phyloP scores from a whole-genome alignment of 2,888 invertebrate genomes.

The Pterobdella sp. region DNA sequence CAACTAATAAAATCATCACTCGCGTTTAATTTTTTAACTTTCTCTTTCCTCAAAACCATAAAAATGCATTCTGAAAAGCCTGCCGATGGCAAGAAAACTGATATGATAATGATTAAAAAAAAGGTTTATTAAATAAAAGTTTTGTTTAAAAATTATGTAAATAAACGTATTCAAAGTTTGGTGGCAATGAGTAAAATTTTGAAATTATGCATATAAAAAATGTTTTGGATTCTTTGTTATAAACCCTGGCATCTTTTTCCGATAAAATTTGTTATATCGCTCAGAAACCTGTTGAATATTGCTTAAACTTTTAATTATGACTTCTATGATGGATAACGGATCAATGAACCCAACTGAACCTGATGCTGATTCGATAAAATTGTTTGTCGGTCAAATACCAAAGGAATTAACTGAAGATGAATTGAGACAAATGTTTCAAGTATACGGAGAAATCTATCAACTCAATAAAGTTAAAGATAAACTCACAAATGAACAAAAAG shows the following conservation, averaged over 20 bases:
- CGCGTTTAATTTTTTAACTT: too few relatives aligned
- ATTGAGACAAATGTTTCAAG: slow-evolving; percentile 27
- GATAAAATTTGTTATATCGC: neutral
- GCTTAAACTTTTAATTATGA: neutral
- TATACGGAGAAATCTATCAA: slow-evolving; percentile 24
- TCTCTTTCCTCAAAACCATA: too few relatives aligned
- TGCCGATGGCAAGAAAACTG: too few relatives aligned
- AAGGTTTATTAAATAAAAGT: too few relatives aligned
- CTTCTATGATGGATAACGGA: neutral
- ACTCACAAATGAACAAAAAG: slow-evolving; percentile 27
- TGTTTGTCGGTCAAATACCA: slow-evolving; percentile 32
- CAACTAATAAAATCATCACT: too few relatives aligned
- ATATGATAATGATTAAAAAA: too few relatives aligned
- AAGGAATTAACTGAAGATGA: slow-evolving; percentile 26
- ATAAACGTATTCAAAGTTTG: too few relatives aligned
- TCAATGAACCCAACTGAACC: slow-evolving; percentile 14
- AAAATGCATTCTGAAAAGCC: too few relatives aligned
- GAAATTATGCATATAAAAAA: too few relatives aligned
- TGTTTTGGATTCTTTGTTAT: too few relatives aligned
- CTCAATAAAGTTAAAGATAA: slow-evolving; percentile 27
- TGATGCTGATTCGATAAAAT: slow-evolving; percentile 29
- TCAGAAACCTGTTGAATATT: neutral
- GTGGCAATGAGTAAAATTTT: too few relatives aligned
- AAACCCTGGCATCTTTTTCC: slow-evolving; percentile 6
- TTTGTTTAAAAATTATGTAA: too few relatives aligned